Base-by-base conservation (phyloP, 2,113 vertebrate species). In the Taxidea taxus region DNA sequence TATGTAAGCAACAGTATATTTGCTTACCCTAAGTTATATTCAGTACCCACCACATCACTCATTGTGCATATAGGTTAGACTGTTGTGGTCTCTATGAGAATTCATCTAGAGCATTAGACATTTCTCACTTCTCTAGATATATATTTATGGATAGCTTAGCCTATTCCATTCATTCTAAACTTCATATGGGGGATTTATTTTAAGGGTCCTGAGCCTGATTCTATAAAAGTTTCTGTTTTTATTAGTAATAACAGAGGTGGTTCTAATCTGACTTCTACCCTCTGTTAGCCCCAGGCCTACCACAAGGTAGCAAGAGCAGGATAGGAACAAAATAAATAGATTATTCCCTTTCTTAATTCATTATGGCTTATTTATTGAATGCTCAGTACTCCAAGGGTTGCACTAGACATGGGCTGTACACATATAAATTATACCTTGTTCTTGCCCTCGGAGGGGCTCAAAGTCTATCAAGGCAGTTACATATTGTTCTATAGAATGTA, bases 121-220 rank as follows among this genome's bases (percentile, higher is more conserved):
- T 87, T 29, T 80, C 3, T 87, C 47, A 70, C 90, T 95, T 87
- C 42, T 95, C 34, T 83, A 44, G 60, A 44, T 77, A 62, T 39
- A 66, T 75, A 39, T 90, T 88, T 89, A 80, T 60, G 47, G 80
- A 72, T 77, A 82, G 4, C 23, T 94, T 78, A 68, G 37, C 31
- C 21, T 60, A 49, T 81, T 97, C 11, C 81, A 49, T 72, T 81
- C 51, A 51, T 39, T 92, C 23, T 64, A 37, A 82, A 12, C 29
- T 78, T 42, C 18, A 81, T 23, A 58, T 31, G n/a, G 39, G 70
- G 66, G 21, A 90, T 95, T 98, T 86, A 74, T 93, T 91, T 92
- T 90, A 56, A 97, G 58, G n/a, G 42, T 74, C 13, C 54, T 74
- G 7, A 3, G 44, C 3, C 7, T 94, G 51, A 37, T 54, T n/a